phyloP scores from a whole-genome alignment of 2,113 vertebrate species.

The Lophochroa leadbeateri region DNA sequence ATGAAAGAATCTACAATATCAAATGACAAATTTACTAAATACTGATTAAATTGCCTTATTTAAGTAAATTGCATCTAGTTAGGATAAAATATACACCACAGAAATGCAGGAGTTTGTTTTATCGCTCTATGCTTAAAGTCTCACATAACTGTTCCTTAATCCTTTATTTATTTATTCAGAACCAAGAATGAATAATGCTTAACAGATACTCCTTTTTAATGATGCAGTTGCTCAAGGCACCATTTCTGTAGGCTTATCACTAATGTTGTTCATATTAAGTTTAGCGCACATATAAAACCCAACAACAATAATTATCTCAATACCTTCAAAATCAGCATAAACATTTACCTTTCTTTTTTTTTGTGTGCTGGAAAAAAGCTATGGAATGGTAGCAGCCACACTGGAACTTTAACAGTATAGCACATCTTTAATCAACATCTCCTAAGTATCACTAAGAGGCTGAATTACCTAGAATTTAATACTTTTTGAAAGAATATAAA shows the following conservation, averaged over 20 bases:
- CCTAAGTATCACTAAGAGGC: background rate
- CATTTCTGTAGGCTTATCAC: background rate
- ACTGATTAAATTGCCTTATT: constrained; percentile 76
- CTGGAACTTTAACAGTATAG: background rate
- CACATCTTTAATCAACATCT: background rate
- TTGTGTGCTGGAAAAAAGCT: background rate
- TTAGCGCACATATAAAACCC: background rate
- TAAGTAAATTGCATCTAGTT: constrained; percentile 74
- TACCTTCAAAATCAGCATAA: background rate
- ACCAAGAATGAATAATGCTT: background rate
- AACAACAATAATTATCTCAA: background rate
- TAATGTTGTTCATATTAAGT: background rate
- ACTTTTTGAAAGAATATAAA: background rate
- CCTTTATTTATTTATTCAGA: constrained; percentile 43
- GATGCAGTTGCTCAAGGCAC: background rate
- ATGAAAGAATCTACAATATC: constrained; percentile 79
- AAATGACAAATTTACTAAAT: constrained; percentile 75
- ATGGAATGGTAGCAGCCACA: background rate
- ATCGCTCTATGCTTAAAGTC: constrained; percentile 59
- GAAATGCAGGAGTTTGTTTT: constrained; percentile 60
- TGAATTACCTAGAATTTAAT: background rate
- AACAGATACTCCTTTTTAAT: background rate
- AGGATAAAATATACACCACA: constrained; percentile 54
- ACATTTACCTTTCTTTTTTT: background rate
- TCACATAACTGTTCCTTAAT: constrained; percentile 39